phyloP scores from a whole-genome alignment of 2,888 invertebrate species.

The Lasioglossum vierecki region DNA sequence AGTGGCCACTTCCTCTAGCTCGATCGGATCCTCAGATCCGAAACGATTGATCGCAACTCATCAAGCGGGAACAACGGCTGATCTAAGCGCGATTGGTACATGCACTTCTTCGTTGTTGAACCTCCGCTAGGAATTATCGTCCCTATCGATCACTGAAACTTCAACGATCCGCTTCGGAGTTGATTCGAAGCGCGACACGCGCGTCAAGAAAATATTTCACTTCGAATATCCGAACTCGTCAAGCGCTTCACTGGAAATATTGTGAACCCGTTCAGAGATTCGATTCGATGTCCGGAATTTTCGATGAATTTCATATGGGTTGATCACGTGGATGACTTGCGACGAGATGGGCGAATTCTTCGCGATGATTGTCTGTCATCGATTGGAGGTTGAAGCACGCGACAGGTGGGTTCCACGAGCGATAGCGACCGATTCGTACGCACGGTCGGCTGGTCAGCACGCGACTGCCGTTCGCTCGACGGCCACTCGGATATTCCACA shows the following conservation, averaged over 20 bases:
- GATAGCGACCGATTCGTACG: conserved; percentile 54
- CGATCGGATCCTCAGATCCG: conserved; percentile 61
- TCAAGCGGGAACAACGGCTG: conserved; percentile 34
- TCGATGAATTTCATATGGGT: neutral
- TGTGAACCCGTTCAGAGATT: neutral
- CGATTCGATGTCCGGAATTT: neutral
- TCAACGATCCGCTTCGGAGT: neutral
- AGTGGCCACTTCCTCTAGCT: conserved; percentile 17
- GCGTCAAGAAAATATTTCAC: neutral
- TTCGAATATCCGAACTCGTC: neutral
- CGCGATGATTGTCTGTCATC: conserved; percentile 54
- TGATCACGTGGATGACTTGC: neutral
- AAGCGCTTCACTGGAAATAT: neutral
- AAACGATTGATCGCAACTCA: conserved; percentile 41
- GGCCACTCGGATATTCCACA: conserved; percentile 34
- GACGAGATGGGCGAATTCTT: neutral
- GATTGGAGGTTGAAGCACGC: conserved; percentile 1
- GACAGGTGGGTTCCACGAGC: neutral
- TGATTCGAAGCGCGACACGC: neutral
- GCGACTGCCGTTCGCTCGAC: conserved; percentile 70
- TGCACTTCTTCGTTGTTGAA: conserved; percentile 13
- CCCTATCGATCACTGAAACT: conserved; percentile 25
- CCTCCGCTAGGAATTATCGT: conserved; percentile 20
- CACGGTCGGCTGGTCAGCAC: conserved; percentile 73
- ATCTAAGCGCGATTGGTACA: conserved; percentile 16